A percentile compares a stretch with the other conserved stretches of the same genome.
These are phyloP conservation scores for Climacteris rufus DNA, from an alignment of 2,113 vertebrate genomes.

Conservation along the genomic window DNA sequence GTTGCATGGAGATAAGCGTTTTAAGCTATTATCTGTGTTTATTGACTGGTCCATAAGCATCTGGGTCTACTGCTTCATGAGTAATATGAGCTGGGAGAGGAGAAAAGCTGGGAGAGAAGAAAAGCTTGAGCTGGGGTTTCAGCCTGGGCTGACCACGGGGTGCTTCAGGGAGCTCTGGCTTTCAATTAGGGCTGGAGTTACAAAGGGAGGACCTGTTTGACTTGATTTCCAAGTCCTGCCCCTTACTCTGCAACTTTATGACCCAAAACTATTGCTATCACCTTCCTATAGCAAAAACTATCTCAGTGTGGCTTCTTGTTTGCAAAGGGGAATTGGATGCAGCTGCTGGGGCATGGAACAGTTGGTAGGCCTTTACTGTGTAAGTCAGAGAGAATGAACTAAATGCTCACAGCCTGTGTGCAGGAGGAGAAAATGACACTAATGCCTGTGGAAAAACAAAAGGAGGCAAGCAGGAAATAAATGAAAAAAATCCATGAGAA, in stretches of 20 bases:
- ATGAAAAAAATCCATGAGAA: constrained; percentile 35
- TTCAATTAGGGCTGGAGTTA: background rate
- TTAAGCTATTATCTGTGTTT: constrained; percentile 28
- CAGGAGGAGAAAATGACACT: background rate
- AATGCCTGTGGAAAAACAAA: constrained; percentile 5
- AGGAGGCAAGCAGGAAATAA: constrained; percentile 34
- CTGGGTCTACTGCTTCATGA: background rate
- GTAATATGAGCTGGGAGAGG: background rate
- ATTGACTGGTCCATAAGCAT: background rate
- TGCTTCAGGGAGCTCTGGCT: background rate
- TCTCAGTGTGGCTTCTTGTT: background rate
- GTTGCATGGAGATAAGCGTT: background rate
- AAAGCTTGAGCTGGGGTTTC: background rate
- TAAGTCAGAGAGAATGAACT: background rate
- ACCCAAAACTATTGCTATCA: background rate
- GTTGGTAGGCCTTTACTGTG: background rate
- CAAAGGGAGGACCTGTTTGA: background rate
- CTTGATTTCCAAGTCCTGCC: background rate
- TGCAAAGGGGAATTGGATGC: background rate
- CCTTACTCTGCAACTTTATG: background rate
- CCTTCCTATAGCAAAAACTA: background rate
- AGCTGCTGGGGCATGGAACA: background rate
- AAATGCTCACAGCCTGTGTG: background rate
- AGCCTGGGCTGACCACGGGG: background rate
- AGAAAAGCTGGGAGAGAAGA: background rate